phyloP scores from a whole-genome alignment of 2,797 vertebrate genomes.

The Cryptoblepharus egeriae region DNA sequence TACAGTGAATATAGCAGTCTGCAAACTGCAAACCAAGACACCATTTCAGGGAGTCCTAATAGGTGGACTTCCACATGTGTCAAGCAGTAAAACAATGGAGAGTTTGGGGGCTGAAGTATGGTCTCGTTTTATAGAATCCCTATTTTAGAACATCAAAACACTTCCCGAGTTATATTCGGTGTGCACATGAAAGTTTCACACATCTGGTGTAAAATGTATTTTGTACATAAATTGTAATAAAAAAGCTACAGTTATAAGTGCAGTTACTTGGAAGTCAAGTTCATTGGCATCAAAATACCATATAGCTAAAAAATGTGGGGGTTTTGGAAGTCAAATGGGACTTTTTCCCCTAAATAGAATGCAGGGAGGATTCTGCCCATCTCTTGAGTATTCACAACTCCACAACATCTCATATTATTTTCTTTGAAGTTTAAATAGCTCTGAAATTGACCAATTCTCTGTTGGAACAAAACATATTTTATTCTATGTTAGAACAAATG shows the following conservation, averaged over 20 bases:
- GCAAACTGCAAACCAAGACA: slow-evolving; percentile 4
- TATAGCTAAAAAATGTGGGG: neutral
- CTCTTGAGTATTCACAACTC: neutral
- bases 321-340: neutral
- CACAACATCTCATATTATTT: fast-evolving
- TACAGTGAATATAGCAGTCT: neutral
- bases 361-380: no score
- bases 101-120: neutral
- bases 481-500: no score
- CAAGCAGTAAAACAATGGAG: fast-evolving
- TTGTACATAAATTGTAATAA: neutral
- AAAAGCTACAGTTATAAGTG: neutral
- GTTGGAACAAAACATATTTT: no score
- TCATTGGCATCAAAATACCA: neutral
- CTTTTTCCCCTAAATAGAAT: neutral
- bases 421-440: neutral
- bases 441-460: fast-evolving
- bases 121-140: neutral
- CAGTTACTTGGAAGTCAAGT: neutral
- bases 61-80: fast-evolving
- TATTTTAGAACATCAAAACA: neutral
- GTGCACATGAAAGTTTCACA: neutral
- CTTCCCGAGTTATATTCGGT: neutral
- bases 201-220: neutral
- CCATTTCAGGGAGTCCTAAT: neutral